Evolutionary conservation across 2,888 invertebrate species (phyloP).

Genomic region (Dinocampus coccinellae): DNA sequence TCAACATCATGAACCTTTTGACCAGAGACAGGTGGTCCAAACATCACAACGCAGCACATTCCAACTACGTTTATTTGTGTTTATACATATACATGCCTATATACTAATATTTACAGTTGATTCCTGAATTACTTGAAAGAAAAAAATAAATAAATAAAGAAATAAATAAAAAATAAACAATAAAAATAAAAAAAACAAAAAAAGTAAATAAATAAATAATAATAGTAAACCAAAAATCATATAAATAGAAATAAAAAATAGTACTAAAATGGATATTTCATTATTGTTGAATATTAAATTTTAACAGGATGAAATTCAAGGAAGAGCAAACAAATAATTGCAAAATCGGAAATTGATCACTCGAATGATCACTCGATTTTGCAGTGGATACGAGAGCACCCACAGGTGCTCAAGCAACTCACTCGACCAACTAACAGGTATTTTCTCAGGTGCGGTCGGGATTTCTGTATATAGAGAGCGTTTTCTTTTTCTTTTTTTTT

Average conservation of each 20-base stretch:
- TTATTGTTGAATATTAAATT: background rate
- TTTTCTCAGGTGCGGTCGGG: slow-evolving; percentile 34
- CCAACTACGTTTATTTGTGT: background rate
- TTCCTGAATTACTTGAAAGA: background rate
- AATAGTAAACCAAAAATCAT: too few species aligned
- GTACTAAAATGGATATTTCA: background rate
- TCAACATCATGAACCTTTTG: background rate
- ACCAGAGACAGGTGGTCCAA: background rate
- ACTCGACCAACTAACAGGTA: slow-evolving; percentile 31
- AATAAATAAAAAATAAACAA: too few species aligned
- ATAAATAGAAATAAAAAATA: too few species aligned
- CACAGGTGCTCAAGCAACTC: slow-evolving; percentile 31
- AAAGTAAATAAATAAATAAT: too few species aligned
- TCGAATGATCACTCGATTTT: slow-evolving; percentile 25
- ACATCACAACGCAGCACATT: slow-evolving; percentile 42
- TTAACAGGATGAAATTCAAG: slow-evolving; percentile 10
- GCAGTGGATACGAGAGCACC: slow-evolving; percentile 28
- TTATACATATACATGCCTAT: background rate
- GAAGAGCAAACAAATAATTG: slow-evolving; percentile 17
- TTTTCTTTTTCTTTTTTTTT: too few species aligned
- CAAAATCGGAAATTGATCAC: slow-evolving; percentile 25
- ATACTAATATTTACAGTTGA: background rate
- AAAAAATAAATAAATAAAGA: background rate
- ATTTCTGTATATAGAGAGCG: slow-evolving; percentile 7
- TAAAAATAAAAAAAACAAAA: background rate